Evolutionary conservation across 2,888 invertebrate species (phyloP).

Genomic region (Stenichneumon culpator): DNA sequence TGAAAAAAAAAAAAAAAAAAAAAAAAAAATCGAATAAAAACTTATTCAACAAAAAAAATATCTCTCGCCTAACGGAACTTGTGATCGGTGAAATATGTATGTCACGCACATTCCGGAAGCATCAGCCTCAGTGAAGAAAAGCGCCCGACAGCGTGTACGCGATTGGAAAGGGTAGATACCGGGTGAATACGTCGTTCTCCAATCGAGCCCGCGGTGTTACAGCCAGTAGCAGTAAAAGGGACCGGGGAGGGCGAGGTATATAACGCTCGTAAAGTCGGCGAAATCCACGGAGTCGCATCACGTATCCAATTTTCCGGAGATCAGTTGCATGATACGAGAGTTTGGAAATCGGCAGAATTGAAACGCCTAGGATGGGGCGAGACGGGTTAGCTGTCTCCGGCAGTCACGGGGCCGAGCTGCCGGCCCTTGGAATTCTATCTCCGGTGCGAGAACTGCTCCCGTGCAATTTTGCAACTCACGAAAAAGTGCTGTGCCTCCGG

Average conservation of each 20-base stretch:
- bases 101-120: not conserved
- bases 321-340: conserved; percentile 81
- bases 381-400: conserved; percentile 5
- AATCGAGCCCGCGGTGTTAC: conserved; percentile 37
- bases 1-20: not conserved
- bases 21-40: not conserved
- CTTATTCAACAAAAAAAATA: not conserved
- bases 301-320: conserved; percentile 84
- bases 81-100: not conserved
- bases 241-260: conserved; percentile 39
- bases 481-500: not conserved
- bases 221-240: conserved; percentile 69
- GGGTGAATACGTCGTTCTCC: conserved; percentile 4
- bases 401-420: not conserved
- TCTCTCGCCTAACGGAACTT: not conserved
- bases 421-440: conserved; percentile 60
- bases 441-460: conserved; percentile 21
- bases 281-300: conserved; percentile 81
- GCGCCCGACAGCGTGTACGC: not conserved
- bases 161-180: conserved; percentile 9
- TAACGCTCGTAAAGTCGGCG: conserved; percentile 77
- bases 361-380: conserved; percentile 64
- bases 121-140: not conserved
- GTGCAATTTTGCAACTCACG: not conserved
- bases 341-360: conserved; percentile 79